Percentiles rank a stretch among this genome's conserved stretches.
These are phyloP conservation scores for Scotopteryx bipunctaria DNA, from an alignment of 2,888 invertebrate species.

Conservation along the genomic window DNA sequence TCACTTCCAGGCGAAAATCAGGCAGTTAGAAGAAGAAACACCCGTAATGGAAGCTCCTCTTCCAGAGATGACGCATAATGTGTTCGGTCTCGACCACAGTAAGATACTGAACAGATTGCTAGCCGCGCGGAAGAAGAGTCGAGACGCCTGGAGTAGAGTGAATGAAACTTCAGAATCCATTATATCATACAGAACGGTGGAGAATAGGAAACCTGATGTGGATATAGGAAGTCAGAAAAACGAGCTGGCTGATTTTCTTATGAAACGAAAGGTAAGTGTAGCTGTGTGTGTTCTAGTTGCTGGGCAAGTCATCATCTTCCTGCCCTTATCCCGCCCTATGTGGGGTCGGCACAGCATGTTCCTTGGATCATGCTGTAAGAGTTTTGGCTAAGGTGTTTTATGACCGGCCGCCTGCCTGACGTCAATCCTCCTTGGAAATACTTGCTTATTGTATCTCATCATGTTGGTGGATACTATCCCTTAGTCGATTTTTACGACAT, in stretches of 20 bases:
- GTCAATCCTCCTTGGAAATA: too few relatives aligned
- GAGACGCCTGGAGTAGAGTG: slow-evolving; percentile 78
- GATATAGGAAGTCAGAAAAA: slow-evolving; percentile 64
- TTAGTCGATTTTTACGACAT: too few relatives aligned
- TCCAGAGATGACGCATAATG: slow-evolving; percentile 88
- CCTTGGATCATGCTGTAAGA: too few relatives aligned
- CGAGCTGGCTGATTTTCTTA: slow-evolving; percentile 81
- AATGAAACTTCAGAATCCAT: slow-evolving; percentile 44
- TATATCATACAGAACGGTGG: slow-evolving; percentile 59
- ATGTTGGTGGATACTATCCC: too few relatives aligned
- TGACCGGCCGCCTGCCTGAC: too few relatives aligned
- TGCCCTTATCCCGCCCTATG: not conserved
- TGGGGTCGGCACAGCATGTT: too few relatives aligned
- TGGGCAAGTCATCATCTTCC: too few relatives aligned
- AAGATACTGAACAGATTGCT: slow-evolving; percentile 84
- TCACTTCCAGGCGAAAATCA: slow-evolving; percentile 68
- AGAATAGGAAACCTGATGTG: slow-evolving; percentile 37
- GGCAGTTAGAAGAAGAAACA: slow-evolving; percentile 62
- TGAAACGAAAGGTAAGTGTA: slow-evolving; percentile 71
- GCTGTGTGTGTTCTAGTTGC: too few relatives aligned
- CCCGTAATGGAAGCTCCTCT: slow-evolving; percentile 69
- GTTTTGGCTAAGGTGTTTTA: too few relatives aligned
- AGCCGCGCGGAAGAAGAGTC: slow-evolving; percentile 77
- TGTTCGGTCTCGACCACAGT: slow-evolving; percentile 87
- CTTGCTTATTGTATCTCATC: too few relatives aligned